A percentile compares a stretch with the other conserved stretches of the same genome.
Conservation (phyloP, 2,113 vertebrate genomes). For the Prochilodus magdalenae region DNA sequence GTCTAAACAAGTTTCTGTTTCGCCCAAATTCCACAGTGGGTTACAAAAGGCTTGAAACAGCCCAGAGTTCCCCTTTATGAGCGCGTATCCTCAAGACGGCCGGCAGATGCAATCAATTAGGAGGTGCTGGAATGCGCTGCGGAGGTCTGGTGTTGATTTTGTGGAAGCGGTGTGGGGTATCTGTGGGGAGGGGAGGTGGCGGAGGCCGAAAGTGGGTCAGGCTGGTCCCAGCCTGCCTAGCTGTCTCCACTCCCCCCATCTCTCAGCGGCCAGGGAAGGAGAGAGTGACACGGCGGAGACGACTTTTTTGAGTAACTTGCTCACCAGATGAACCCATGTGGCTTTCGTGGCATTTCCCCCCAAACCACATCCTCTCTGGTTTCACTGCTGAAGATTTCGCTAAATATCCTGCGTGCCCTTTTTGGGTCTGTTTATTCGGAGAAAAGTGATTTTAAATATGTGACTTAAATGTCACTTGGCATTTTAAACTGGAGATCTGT, state of each 20-base stretch:
- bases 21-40: conserved; percentile 36
- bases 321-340: conserved; percentile 20
- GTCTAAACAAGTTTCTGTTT: conserved; percentile 4
- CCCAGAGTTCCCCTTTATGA: conserved; percentile 53
- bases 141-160: conserved; percentile 77
- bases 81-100: conserved; percentile 44
- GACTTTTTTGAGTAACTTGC: not conserved
- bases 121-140: conserved; percentile 78
- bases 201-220: conserved; percentile 65
- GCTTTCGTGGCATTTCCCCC: not conserved
- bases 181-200: conserved; percentile 23
- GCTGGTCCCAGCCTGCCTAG: conserved; percentile 66
- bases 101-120: conserved; percentile 78
- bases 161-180: conserved; percentile 30
- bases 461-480: not conserved
- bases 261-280: conserved; percentile 49
- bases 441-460: not conserved
- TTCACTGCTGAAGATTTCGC: not conserved
- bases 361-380: conserved; percentile 24
- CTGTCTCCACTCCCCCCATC: conserved; percentile 59
- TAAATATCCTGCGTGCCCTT: not conserved
- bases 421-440: conserved; percentile 1
- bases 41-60: conserved; percentile 46
- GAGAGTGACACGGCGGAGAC: conserved; percentile 48
- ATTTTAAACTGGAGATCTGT: not conserved